Base-by-base conservation (phyloP, 2,113 vertebrate genomes). In the Lycaon pictus region DNA sequence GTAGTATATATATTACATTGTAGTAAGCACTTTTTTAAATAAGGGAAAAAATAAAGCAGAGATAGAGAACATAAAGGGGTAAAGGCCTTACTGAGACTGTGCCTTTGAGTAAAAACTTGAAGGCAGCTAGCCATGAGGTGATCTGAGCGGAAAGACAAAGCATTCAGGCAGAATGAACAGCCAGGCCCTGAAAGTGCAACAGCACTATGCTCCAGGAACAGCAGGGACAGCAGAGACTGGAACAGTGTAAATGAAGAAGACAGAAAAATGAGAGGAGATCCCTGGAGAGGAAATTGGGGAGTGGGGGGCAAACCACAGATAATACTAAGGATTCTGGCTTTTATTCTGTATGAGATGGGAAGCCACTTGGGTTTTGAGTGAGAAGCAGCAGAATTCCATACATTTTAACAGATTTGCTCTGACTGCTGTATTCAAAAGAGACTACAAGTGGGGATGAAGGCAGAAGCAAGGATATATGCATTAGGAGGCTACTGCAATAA, bases 141-240 rank as follows among this genome's bases (percentile, higher is more conserved):
- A 55, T 12, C n/a, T 23, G 0, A 7, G 9, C 7, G 25, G 32
- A 79, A 55, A 3, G 72, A 79, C 35, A 58, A 2, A 80, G 71
- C 23, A 51, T 17, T 23, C 2, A 74, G 53, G 11, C 15, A 4
- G 10, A 17, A 89, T 27, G 72, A 43, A 79, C 2, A 63, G 48
- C 43, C n/a, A 69, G 67, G 8, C 17, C 67, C 8, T 35, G 67
- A 35, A 13, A 35, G 16, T 0, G 17, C n/a, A 37, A 27, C 0
- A 1, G 43, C 0, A 2, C n/a, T 0, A 0, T 55, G 32, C 5
- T 15, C 58, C 3, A 11, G 60, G 48, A 72, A 72, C 8, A 56
- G 29, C 20, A 55, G 53, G 63, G 16, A 63, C 9, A 2, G 5
- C n/a, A 88, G 60, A 58, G 74, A 35, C 65, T 37, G 11, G 6